Base-by-base conservation (phyloP, 2,113 vertebrate genomes). In the Dunckerocampus dactyliophorus region DNA sequence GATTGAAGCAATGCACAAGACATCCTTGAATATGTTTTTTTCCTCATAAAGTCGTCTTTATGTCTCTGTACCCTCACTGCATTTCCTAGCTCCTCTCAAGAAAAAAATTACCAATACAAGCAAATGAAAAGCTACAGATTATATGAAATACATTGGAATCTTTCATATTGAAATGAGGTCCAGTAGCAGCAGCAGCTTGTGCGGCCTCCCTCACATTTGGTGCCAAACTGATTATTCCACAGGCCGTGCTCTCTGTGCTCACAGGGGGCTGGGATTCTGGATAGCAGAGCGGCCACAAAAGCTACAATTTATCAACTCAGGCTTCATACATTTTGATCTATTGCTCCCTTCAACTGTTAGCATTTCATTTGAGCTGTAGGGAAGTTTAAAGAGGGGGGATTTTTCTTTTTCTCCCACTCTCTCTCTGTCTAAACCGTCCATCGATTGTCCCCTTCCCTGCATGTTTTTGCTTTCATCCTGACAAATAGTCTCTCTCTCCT, bases 141-240 rank as follows among this genome's bases (percentile, higher is more conserved):
- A 84, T 85, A 85, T 84, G 79, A 87, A 87, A 88, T 83, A 81
- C 75, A 81, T 82, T 86, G 76, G 69, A 37, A 60, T 88, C 89
- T 88, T 90, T 89, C 83, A 89, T 86, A 89, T 90, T 89, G 79
- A 89, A 90, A 89, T 89, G 85, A 87, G 85, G 72, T 67, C 16
- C 17, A 6, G 52, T 31, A 19, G 71, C 80, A 68, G 69, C 80
- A 62, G 82, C 76, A 67, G 80, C 85, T 74, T 67, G 65, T 80
- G 77, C 53, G 69, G 80, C 79, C 74, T 73, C 78, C 6, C 78
- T 86, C 79, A 87, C 84, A 88, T 89, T 86, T 79, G 71, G 71
- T 69, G 69, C 72, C 79, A 71, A 77, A 83, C 81, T 87, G 87
- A 89, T 90, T 88, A 88, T 75, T 84, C 82, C 83, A 80, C 83